Percentiles rank a stretch among this genome's conserved stretches.
phyloP scores from a whole-genome alignment of 2,797 vertebrate species.

The Sebastes nivosus region DNA sequence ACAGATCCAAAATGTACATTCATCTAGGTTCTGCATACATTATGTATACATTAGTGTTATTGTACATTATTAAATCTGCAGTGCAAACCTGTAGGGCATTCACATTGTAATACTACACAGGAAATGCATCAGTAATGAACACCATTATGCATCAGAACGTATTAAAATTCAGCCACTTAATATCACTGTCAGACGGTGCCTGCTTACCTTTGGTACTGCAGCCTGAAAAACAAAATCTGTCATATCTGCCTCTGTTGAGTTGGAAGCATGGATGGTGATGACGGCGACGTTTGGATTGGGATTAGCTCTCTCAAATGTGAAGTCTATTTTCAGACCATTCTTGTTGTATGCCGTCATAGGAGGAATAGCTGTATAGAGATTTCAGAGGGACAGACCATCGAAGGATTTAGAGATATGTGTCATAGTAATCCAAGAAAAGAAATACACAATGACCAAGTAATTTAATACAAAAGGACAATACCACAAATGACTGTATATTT shows the following conservation, averaged over 20 bases:
- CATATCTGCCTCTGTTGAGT: conserved; percentile 96
- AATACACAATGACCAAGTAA: not conserved
- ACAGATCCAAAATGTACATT: not conserved
- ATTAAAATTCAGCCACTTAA: not conserved
- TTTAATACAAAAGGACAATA: not conserved
- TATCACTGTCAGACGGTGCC: not conserved
- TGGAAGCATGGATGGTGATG: conserved; percentile 98
- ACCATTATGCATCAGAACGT: not conserved
- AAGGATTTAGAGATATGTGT: not conserved
- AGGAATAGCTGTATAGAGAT: conserved; percentile 87
- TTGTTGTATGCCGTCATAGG: conserved; percentile 98
- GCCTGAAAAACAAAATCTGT: conserved; percentile 99
- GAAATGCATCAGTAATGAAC: not conserved
- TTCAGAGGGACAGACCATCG: conserved; percentile 12
- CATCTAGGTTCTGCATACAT: not conserved
- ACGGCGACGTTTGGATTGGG: conserved; percentile 96
- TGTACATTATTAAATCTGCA: not conserved
- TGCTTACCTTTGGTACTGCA: conserved; percentile 99
- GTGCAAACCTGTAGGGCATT: not conserved
- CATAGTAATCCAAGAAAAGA: not conserved
- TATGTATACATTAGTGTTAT: not conserved
- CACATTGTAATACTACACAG: not conserved
- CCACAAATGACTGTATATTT: conserved; percentile 1
- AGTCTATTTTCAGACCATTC: conserved; percentile 99
- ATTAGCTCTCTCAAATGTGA: conserved; percentile 97